Percentiles rank a stretch among this genome's conserved stretches.
phyloP scores from a whole-genome alignment of 2,888 invertebrate species.

The Lochmaea capreae region DNA sequence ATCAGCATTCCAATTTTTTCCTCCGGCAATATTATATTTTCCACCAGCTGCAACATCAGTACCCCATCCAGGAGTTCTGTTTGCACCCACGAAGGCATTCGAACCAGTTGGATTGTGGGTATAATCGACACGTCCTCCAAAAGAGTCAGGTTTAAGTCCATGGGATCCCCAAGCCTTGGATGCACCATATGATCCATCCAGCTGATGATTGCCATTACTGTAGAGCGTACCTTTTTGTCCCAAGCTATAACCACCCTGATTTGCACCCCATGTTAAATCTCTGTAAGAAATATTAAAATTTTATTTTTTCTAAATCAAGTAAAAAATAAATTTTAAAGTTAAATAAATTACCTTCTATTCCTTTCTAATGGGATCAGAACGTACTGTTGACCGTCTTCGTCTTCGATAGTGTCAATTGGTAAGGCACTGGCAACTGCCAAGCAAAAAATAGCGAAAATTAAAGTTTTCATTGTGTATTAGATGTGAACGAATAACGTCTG shows the following conservation, averaged over 20 bases:
- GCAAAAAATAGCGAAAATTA: background rate
- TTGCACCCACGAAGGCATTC: slow-evolving; percentile 47
- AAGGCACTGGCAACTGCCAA: slow-evolving; percentile 40
- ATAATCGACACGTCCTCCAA: slow-evolving; percentile 53
- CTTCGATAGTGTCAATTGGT: slow-evolving; percentile 42
- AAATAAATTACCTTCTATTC: slow-evolving; percentile 41
- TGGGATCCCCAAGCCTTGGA: slow-evolving; percentile 50
- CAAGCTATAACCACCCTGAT: slow-evolving; percentile 16
- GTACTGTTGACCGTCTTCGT: slow-evolving; percentile 42
- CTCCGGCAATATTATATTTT: slow-evolving; percentile 48
- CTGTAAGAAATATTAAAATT: slow-evolving; percentile 8
- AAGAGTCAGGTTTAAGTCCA: slow-evolving; percentile 50
- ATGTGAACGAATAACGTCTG: background rate
- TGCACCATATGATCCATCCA: slow-evolving; percentile 51
- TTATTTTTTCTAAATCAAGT: too few species aligned
- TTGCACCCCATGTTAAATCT: slow-evolving; percentile 16
- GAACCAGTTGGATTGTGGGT: slow-evolving; percentile 51
- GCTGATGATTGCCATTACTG: slow-evolving; percentile 47
- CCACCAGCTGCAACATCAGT: slow-evolving; percentile 51
- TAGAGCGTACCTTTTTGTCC: slow-evolving; percentile 20
- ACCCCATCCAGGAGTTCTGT: slow-evolving; percentile 49
- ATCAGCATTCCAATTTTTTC: slow-evolving; percentile 48
- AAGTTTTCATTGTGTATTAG: background rate
- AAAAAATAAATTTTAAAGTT: background rate
- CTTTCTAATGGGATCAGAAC: slow-evolving; percentile 40